These are phyloP conservation scores for Lasiommata megera DNA, from an alignment of 2,888 invertebrate genomes.

Conservation along the genomic window DNA sequence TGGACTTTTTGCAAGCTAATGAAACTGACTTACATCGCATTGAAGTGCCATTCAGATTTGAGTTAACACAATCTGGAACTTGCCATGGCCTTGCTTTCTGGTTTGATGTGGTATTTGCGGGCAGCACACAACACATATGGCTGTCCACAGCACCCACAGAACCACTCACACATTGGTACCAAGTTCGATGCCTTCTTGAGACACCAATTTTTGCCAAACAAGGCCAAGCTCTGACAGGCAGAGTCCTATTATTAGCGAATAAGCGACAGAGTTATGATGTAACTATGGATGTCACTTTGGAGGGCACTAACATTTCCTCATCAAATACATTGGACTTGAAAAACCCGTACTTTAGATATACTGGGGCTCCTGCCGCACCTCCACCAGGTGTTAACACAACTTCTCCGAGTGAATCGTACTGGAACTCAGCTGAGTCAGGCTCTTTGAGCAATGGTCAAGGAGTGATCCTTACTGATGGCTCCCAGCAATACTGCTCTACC, in stretches of 20 bases:
- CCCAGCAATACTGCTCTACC: slow-evolving; percentile 68
- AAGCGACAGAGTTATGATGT: slow-evolving; percentile 99
- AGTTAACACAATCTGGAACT: slow-evolving; percentile 94
- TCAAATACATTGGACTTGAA: slow-evolving; percentile 97
- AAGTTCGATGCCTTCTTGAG: slow-evolving; percentile 96
- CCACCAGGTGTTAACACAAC: slow-evolving; percentile 95
- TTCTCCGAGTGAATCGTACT: slow-evolving; percentile 96
- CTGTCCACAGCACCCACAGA: slow-evolving; percentile 98
- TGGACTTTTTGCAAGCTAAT: slow-evolving; percentile 95
- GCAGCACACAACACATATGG: slow-evolving; percentile 95
- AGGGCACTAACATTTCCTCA: slow-evolving; percentile 89
- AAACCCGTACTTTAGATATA: slow-evolving; percentile 98
- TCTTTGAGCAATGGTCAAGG: slow-evolving; percentile 68
- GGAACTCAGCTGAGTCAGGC: slow-evolving; percentile 90
- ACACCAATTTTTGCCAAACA: slow-evolving; percentile 97
- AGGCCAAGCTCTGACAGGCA: slow-evolving; percentile 94
- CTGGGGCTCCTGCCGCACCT: slow-evolving; percentile 94
- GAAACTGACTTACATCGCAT: slow-evolving; percentile 97
- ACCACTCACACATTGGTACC: slow-evolving; percentile 99
- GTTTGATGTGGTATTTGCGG: slow-evolving; percentile 99
- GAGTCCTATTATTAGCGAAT: slow-evolving; percentile 94
- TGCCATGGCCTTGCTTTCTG: slow-evolving; percentile 99
- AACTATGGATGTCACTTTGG: slow-evolving; percentile 95
- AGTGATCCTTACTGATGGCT: slow-evolving; percentile 65
- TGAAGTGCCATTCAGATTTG: slow-evolving; percentile 96